These are phyloP conservation scores for Melanostigma gelatinosum DNA, from an alignment of 2,113 vertebrate species.

Conservation along the genomic window DNA sequence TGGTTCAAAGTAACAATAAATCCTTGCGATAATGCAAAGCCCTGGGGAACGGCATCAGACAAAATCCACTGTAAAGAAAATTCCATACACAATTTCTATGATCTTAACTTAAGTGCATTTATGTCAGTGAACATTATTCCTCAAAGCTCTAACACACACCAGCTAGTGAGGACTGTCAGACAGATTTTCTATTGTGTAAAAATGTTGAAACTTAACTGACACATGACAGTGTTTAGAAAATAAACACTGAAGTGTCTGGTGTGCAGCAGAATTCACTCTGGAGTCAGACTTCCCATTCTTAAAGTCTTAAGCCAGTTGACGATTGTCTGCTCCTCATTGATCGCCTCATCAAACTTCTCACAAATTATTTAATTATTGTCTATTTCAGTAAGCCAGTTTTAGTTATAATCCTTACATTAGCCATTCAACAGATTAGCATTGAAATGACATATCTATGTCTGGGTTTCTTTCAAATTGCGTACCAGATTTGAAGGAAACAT, in stretches of 20 bases:
- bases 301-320: background rate
- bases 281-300: background rate
- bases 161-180: slow-evolving; percentile 8
- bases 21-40: slow-evolving; percentile 43
- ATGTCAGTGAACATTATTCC: slow-evolving; percentile 24
- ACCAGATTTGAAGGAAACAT: slow-evolving; percentile 2
- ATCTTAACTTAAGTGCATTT: slow-evolving; percentile 32
- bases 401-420: slow-evolving; percentile 16
- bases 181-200: slow-evolving; percentile 25
- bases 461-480: slow-evolving; percentile 24
- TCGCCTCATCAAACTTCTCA: slow-evolving; percentile 6
- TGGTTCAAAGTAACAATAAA: slow-evolving; percentile 38
- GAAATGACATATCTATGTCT: background rate
- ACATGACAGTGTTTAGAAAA: slow-evolving; percentile 17
- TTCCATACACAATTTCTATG: slow-evolving; percentile 31
- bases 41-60: slow-evolving; percentile 30
- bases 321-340: background rate
- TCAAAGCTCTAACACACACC: slow-evolving; percentile 31
- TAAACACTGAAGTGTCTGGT: background rate
- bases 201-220: slow-evolving; percentile 43
- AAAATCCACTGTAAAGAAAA: slow-evolving; percentile 34
- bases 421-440: slow-evolving; percentile 43
- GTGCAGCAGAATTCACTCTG: slow-evolving; percentile 15
- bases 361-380: slow-evolving; percentile 27
- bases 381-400: slow-evolving; percentile 2